Evolutionary conservation across 1,140 invertebrate species (phyloP).

Genomic region (Panagrolaimus sp.): DNA sequence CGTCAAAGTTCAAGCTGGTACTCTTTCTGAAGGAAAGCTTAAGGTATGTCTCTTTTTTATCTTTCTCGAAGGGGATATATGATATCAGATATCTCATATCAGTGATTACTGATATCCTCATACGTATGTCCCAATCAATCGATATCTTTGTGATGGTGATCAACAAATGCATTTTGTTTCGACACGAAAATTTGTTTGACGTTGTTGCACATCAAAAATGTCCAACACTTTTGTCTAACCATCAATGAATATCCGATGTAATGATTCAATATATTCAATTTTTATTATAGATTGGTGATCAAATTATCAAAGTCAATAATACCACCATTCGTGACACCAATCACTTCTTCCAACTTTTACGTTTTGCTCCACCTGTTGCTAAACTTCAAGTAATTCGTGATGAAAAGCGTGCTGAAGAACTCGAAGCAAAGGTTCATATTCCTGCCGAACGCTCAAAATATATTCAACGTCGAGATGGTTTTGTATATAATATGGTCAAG

Average conservation of each 20-base stretch:
- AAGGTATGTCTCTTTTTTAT: slow-evolving; percentile 38
- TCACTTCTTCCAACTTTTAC: slow-evolving; percentile 47
- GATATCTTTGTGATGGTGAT: too few species aligned
- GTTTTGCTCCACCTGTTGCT: slow-evolving; percentile 42
- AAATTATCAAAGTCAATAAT: slow-evolving; percentile 43
- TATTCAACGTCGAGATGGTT: slow-evolving; percentile 51
- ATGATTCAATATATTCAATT: not conserved
- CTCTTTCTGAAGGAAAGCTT: slow-evolving; percentile 47
- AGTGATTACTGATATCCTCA: too few species aligned
- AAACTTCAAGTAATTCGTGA: slow-evolving; percentile 31
- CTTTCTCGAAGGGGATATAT: too few species aligned
- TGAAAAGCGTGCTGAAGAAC: slow-evolving; percentile 36
- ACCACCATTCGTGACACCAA: slow-evolving; percentile 38
- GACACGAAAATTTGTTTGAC: too few species aligned
- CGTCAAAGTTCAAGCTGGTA: slow-evolving; percentile 41
- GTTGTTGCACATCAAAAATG: too few species aligned
- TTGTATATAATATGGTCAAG: slow-evolving; percentile 44
- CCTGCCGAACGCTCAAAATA: slow-evolving; percentile 48
- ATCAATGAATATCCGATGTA: not conserved
- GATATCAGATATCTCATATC: too few species aligned
- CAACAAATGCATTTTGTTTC: too few species aligned
- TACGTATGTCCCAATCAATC: too few species aligned
- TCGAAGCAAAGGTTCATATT: slow-evolving; percentile 44
- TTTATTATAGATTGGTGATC: slow-evolving; percentile 47
- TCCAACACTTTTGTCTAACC: too few species aligned